phyloP scores from a whole-genome alignment of 2,888 invertebrate genomes.

The Macrophya alboannulata region DNA sequence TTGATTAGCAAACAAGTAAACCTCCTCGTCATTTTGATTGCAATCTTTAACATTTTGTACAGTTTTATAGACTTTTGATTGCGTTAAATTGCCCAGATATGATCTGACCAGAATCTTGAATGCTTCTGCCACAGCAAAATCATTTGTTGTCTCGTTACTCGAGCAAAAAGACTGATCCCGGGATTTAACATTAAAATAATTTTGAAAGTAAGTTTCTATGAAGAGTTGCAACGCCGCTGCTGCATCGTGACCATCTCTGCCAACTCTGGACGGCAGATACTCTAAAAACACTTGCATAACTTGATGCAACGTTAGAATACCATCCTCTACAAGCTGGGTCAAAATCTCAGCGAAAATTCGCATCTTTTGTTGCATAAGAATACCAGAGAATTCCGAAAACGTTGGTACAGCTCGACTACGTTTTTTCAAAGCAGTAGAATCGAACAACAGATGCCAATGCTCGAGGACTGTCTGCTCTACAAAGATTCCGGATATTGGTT shows the following conservation, averaged over 20 bases:
- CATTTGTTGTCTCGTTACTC: conserved; percentile 75
- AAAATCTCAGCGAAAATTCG: conserved; percentile 80
- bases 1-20: conserved; percentile 79
- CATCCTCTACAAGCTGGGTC: conserved; percentile 80
- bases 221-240: conserved; percentile 77
- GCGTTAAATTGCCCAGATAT: conserved; percentile 82
- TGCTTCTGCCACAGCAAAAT: conserved; percentile 81
- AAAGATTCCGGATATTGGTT: conserved; percentile 78
- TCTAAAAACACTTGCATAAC: conserved; percentile 84
- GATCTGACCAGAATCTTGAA: conserved; percentile 85
- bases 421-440: conserved; percentile 77
- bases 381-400: conserved; percentile 82
- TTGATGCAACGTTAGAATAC: conserved; percentile 79
- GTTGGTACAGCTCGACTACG: conserved; percentile 76
- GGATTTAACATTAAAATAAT: conserved; percentile 65
- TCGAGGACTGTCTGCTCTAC: conserved; percentile 78
- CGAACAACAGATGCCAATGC: conserved; percentile 82
- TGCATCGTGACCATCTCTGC: conserved; percentile 79
- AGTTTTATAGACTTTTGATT: conserved; percentile 71
- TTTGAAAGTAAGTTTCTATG: conserved; percentile 75
- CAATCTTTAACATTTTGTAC: conserved; percentile 63
- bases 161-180: conserved; percentile 54
- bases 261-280: conserved; percentile 86
- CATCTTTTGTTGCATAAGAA: conserved; percentile 81
- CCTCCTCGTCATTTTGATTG: conserved; percentile 69